Evolutionary conservation across 2,797 vertebrate genomes (phyloP), one percentile per base, ranked within the genome.

Genomic region (Tinamus major): DNA sequence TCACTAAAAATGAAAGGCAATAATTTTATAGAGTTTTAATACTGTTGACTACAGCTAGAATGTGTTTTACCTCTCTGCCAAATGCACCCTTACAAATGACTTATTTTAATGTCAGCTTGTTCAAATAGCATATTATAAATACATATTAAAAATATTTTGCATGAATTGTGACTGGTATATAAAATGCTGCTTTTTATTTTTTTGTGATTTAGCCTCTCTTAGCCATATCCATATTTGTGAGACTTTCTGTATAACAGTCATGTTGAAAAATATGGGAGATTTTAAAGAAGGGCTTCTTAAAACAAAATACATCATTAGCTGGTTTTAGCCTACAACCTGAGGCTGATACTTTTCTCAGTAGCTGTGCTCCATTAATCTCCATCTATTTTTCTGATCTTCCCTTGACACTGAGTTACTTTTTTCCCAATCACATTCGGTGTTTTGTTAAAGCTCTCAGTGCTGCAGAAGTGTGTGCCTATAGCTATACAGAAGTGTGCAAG

Each of bases 401-500:
- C 24, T 58, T 23, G 61, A 48, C 18, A 7, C 42, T 0, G 51
- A 37, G 21, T 1, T 17, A 79, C 3, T 18, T 15, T 64, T 58
- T 69, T 8, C 42, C 79, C 31, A 6, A 3, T 5, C 2, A 8
- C 1, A 0, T 26, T 42, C 41, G 29, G 19, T 63, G n/a, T 19
- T 14, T n/a, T 67, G 35, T 35, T 46, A 41, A 13, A 72, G 62
- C 56, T 49, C 10, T 51, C 51, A 35, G 37, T 58, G 44, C 62
- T 0, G 17, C 63, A 18, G 33, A 74, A 64, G 41, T 9, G 5
- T 9, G 1, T 3, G 13, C 15, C 51, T 27, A 3, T 13, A 35
- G 48, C 23, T 8, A n/a, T 16, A 8, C 0, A 2, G 7, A 33
- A 26, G 2, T 0, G 3, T 7, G 4, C 1, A 10, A 49, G 29